Evolutionary conservation across 1,140 invertebrate genomes (phyloP), one percentile per base, ranked within the genome.

Genomic region (Aphis gossypii): DNA sequence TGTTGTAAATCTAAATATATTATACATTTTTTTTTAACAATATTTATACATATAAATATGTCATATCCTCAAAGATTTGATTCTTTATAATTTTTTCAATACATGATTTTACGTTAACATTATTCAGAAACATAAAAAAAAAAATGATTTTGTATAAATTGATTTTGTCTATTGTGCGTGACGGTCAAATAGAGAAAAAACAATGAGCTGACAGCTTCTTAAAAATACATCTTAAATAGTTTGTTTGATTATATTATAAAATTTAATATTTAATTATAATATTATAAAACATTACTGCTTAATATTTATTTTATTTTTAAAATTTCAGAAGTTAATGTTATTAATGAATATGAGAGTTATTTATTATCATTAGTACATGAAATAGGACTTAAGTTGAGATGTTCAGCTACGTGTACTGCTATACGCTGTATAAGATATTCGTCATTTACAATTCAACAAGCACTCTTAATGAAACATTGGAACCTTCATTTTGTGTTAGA

Each of bases 381-480:
- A 93, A 95, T 99, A 87, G 99, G 98, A 6, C 95, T 97, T 0
- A 96, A 97, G 95, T 94, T 99, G 41, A 97, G 97, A 94, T 97
- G 97, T 48, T 96, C 96, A n/a, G 98, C 98, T 6, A 96, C 97
- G 94, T 98, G 98, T 95, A 97, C 96, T 0, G 96, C 96, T 87
- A 95, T 99, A 20, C 97, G 98, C 93, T 98, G 98, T 94, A 96
- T 98, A 38, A 96, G 98, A 56, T 97, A 97, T 95, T 98, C 98
- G 38, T 96, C 97, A 94, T 99, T 99, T 95, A 96, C 96, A n/a
- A 90, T 97, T 11, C 95, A 97, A 0, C 95, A 97, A 94, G 97
- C 98, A 23, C 95, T 99, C 14, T 95, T 99, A 2, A 95, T 96
- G 51, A 98, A 98, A 95, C 97, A 99, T 94, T 99, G 98, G 97